Conservation (phyloP, 1,140 invertebrate species). For the Drosophila bipectinata region DNA sequence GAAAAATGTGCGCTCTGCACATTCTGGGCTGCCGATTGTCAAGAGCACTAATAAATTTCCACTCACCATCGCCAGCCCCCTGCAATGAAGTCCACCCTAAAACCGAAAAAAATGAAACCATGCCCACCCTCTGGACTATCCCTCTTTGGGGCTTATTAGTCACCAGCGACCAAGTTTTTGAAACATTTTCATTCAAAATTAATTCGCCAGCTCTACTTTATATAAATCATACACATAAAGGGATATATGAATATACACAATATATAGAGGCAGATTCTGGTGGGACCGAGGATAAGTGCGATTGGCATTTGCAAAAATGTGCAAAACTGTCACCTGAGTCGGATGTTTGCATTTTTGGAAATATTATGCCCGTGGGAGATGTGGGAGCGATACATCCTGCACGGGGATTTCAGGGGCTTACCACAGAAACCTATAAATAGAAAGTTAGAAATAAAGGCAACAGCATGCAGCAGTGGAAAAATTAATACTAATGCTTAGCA, state of each 20-base stretch:
- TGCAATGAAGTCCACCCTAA: conserved; percentile 6
- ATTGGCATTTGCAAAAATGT: conserved; percentile 47
- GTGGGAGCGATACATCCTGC: neutral
- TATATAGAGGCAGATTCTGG: conserved; percentile 1
- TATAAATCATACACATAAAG: conserved; percentile 35
- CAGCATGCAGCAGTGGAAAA: too few relatives aligned
- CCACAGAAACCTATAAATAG: neutral
- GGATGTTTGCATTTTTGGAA: conserved; percentile 35
- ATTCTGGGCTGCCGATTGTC: conserved; percentile 68
- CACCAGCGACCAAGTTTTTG: conserved; percentile 35
- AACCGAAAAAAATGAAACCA: conserved; percentile 8
- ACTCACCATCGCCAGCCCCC: conserved; percentile 27
- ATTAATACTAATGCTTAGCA: too few relatives aligned
- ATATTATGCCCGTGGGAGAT: conserved; percentile 29
- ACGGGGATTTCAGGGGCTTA: conserved; percentile 5
- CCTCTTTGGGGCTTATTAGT: conserved; percentile 38
- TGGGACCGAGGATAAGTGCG: conserved; percentile 38
- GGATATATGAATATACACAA: neutral
- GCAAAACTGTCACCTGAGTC: conserved; percentile 47
- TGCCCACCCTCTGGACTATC: neutral
- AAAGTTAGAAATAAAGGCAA: neutral
- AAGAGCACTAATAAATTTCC: conserved; percentile 78
- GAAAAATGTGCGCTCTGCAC: conserved; percentile 77
- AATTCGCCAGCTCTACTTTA: conserved; percentile 15
- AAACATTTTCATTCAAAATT: conserved; percentile 40